Conservation (phyloP, 2,888 invertebrate species). For the Acrocera orbiculus region DNA sequence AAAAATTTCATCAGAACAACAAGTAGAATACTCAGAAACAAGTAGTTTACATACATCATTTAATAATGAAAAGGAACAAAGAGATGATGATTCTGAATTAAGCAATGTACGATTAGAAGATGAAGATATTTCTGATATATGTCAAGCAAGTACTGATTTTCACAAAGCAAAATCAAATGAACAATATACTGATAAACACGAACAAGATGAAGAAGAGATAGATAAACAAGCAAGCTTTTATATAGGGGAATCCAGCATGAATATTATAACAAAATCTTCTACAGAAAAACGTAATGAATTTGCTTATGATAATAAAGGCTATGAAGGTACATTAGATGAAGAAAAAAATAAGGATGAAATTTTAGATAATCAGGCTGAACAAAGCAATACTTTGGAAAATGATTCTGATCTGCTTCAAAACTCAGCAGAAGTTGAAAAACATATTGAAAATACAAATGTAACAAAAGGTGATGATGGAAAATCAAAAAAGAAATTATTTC, state of each 20-base stretch:
- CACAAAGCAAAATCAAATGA: constrained; percentile 1
- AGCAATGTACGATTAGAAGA: constrained; percentile 11
- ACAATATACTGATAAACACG: constrained; percentile 3
- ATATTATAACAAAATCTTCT: constrained; percentile 27
- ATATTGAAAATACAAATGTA: neutral
- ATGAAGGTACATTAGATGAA: constrained; percentile 8
- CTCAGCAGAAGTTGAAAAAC: neutral
- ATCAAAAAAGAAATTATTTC: too few relatives aligned
- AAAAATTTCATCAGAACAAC: constrained; percentile 12
- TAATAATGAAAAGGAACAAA: constrained; percentile 8
- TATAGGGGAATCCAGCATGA: constrained; percentile 30
- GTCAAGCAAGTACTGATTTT: neutral
- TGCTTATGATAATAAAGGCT: constrained; percentile 12
- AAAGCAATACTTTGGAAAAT: neutral
- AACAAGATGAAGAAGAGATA: constrained; percentile 16
- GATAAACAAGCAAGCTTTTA: constrained; percentile 22
- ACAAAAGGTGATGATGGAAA: neutral
- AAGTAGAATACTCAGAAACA: constrained; percentile 12
- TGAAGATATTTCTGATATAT: neutral
- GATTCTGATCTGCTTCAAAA: neutral
- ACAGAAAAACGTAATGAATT: constrained; percentile 12
- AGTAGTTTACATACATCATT: constrained; percentile 9
- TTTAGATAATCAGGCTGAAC: neutral
- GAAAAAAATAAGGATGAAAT: neutral
- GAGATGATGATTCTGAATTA: constrained; percentile 9